phyloP scores from a whole-genome alignment of 2,797 vertebrate species.

The Gadopsis bispinosus region DNA sequence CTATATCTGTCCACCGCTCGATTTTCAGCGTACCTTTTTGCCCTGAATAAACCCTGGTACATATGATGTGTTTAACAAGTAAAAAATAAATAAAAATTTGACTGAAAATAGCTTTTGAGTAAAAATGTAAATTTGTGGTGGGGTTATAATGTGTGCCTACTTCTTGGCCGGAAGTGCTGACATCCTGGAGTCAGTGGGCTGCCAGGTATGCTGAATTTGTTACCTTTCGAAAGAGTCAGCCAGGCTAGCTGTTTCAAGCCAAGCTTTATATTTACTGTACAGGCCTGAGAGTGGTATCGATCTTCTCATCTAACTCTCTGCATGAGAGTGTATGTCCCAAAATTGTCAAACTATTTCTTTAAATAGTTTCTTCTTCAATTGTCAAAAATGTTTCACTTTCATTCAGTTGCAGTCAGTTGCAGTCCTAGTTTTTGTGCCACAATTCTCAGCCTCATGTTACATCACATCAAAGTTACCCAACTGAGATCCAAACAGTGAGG shows the following conservation, averaged over 20 bases:
- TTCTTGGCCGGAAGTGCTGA: not conserved
- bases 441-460: not conserved
- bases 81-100: too few relatives aligned
- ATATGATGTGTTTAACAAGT: accelerated
- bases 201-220: not conserved
- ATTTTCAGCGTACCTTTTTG: not conserved
- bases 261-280: not conserved
- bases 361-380: not conserved
- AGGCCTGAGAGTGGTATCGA: not conserved
- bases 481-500: not conserved
- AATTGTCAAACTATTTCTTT: not conserved
- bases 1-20: not conserved
- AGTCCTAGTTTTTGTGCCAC: not conserved
- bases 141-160: too few relatives aligned
- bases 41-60: too few relatives aligned
- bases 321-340: too few relatives aligned
- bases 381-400: not conserved
- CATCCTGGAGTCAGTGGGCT: not conserved
- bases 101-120: too few relatives aligned
- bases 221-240: too few relatives aligned
- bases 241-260: too few relatives aligned
- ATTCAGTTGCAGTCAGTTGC: not conserved
- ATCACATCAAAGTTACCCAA: not conserved
- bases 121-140: not conserved
- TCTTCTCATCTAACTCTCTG: not conserved